A percentile compares a stretch with the other conserved stretches of the same genome.
Conservation (phyloP, 2,113 vertebrate species). For the Camelus dromedarius region DNA sequence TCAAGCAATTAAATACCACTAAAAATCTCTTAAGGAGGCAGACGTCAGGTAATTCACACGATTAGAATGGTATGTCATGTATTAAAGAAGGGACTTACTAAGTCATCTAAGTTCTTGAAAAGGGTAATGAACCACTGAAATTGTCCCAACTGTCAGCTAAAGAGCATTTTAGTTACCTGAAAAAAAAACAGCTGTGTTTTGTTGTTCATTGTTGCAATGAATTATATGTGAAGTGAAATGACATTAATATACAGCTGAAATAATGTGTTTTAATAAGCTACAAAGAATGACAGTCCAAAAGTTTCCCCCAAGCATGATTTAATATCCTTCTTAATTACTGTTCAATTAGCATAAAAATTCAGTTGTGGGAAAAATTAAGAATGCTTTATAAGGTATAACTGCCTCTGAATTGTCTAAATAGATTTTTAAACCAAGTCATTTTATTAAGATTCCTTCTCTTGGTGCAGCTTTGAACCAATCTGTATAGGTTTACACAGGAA, state of each 20-base stretch:
- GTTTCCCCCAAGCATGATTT: slow-evolving; percentile 40
- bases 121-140: not conserved
- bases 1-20: slow-evolving; percentile 44
- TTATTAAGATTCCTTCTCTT: slow-evolving; percentile 76
- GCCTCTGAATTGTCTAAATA: slow-evolving; percentile 70
- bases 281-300: not conserved
- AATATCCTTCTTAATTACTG: slow-evolving; percentile 54
- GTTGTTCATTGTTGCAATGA: not conserved
- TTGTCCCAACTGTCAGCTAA: not conserved
- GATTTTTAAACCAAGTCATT: slow-evolving; percentile 73
- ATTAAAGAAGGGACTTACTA: not conserved
- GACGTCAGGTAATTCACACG: slow-evolving; percentile 59
- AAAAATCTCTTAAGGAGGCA: slow-evolving; percentile 58
- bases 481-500: slow-evolving; percentile 87
- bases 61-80: not conserved
- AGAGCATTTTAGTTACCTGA: not conserved
- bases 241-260: not conserved
- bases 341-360: slow-evolving; percentile 52
- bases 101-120: not conserved
- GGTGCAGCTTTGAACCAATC: slow-evolving; percentile 82
- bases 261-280: not conserved
- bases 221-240: not conserved
- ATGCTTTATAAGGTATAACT: slow-evolving; percentile 38
- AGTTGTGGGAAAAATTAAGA: not conserved
- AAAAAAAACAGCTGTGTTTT: not conserved